Evolutionary conservation across 1,140 invertebrate species (phyloP).

Genomic region (Drosophila miranda): DNA sequence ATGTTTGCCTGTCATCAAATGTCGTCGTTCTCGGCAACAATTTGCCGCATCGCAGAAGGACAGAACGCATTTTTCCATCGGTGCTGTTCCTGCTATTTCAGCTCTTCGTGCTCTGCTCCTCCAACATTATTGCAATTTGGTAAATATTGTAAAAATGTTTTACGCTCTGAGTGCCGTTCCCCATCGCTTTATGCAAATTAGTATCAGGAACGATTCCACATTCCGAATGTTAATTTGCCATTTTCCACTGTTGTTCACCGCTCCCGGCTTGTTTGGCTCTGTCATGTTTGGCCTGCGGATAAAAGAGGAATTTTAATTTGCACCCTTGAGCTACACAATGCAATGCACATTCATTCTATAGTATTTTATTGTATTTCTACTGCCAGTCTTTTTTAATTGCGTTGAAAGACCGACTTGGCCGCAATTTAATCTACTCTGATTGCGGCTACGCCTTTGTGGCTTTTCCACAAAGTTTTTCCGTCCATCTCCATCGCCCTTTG

Average conservation of each 20-base stretch:
- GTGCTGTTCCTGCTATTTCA: conserved; percentile 17
- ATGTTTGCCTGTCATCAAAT: conserved; percentile 71
- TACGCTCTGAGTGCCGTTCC: conserved; percentile 23
- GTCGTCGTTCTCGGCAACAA: conserved; percentile 59
- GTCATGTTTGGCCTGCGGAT: conserved; percentile 56
- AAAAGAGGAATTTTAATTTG: conserved; percentile 73
- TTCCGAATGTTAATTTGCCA: conserved; percentile 76
- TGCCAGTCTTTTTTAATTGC: conserved; percentile 69
- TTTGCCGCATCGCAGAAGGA: conserved; percentile 66
- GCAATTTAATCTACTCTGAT: conserved; percentile 72
- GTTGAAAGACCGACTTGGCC: conserved; percentile 58
- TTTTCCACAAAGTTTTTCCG: conserved; percentile 54
- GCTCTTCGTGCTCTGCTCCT: conserved; percentile 45
- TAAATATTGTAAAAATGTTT: conserved; percentile 77
- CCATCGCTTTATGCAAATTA: conserved; percentile 72
- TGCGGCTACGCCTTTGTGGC: conserved; percentile 55
- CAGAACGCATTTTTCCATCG: conserved; percentile 73
- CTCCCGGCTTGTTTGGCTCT: conserved; percentile 37
- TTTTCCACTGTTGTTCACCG: conserved; percentile 41
- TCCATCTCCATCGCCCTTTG: background rate
- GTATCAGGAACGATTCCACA: conserved; percentile 63
- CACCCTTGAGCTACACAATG: conserved; percentile 18
- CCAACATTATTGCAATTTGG: conserved; percentile 77
- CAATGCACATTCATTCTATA: conserved; percentile 10
- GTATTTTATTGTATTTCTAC: conserved; percentile 14